Evolutionary conservation across 2,888 invertebrate species (phyloP), one percentile per base, ranked within the genome.

Genomic region (Mesoligia furuncula): DNA sequence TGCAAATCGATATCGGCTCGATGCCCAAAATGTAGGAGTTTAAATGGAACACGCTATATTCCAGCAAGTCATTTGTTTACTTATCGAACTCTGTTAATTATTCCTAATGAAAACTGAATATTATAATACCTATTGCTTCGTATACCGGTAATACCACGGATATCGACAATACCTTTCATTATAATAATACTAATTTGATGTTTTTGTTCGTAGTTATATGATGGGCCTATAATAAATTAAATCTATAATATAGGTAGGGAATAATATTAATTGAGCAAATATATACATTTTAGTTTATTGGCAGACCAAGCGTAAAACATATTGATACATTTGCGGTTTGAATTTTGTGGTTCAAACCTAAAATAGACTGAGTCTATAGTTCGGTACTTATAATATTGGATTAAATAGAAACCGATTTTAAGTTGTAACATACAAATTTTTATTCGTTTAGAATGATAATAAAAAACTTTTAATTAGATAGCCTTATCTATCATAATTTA

Each of bases 11-110:
- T 88, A 88, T 85, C 78, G 73, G 78, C 31, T 75, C 75, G 70
- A 74, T 76, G 59, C 78, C 78, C 74, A 59, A 86, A 87, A 78
- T 72, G 81, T 76, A 83, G 76, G 74, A 84, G 79, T 84, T 89
- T 80, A 87, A 88, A 88, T 88, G 88, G 86, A 86, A 86, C 82
- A 71, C 77, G 83, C 75, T 89, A 84, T 89, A 83, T 86, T 85
- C 77, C 74, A 78, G 78, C 65, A 51, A 77, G 71, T 75, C 85
- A 86, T 86, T 83, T 88, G 80, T 85, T 86, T 89, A 73, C 80
- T 76, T 81, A 79, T 48, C 45, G 79, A 77, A 80, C 27, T 73
- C 42, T 42, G 68, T 77, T 83, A 81, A 80, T 79, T 77, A 80
- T 77, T 80, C 67, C 48, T 72, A 76, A 81, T 84, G 79, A 84